phyloP scores from a whole-genome alignment of 2,113 vertebrate species.

The Zosterops japonicus region DNA sequence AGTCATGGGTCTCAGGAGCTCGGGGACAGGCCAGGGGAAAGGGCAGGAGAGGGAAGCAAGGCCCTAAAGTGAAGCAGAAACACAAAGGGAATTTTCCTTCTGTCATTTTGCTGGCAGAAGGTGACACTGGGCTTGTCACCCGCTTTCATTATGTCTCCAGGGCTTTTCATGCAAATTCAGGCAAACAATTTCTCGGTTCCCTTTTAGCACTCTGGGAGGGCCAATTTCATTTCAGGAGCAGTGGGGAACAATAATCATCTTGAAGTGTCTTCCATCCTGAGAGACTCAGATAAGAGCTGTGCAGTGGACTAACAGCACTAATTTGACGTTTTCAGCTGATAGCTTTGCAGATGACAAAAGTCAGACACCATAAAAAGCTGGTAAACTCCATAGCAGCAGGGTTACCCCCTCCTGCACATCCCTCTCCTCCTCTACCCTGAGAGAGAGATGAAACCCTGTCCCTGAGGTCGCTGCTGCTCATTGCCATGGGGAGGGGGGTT shows the following conservation, averaged over 20 bases:
- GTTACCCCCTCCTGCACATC: slow-evolving; percentile 9
- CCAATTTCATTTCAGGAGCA: slow-evolving; percentile 68
- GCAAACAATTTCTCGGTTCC: slow-evolving; percentile 68
- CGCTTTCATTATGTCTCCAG: slow-evolving; percentile 51
- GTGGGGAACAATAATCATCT: slow-evolving; percentile 53
- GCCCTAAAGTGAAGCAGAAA: slow-evolving; percentile 20
- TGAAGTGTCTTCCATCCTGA: slow-evolving; percentile 72
- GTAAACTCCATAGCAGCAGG: slow-evolving; percentile 3
- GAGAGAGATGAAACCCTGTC: background rate
- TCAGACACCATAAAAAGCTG: slow-evolving; percentile 53
- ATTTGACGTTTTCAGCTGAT: slow-evolving; percentile 61
- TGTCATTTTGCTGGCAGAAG: slow-evolving; percentile 6
- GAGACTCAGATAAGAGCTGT: slow-evolving; percentile 70
- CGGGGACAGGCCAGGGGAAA: fast-evolving
- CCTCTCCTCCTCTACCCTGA: background rate
- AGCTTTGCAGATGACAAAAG: slow-evolving; percentile 68
- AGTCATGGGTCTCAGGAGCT: background rate
- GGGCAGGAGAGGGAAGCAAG: background rate
- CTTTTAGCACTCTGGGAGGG: slow-evolving; percentile 62
- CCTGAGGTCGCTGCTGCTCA: background rate
- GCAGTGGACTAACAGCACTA: slow-evolving; percentile 62
- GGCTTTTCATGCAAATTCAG: slow-evolving; percentile 73
- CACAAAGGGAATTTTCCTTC: background rate
- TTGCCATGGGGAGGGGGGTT: background rate
- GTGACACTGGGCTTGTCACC: slow-evolving; percentile 51